Evolutionary conservation across 1,140 invertebrate genomes (phyloP).

Genomic region (Lepidostoma basale): DNA sequence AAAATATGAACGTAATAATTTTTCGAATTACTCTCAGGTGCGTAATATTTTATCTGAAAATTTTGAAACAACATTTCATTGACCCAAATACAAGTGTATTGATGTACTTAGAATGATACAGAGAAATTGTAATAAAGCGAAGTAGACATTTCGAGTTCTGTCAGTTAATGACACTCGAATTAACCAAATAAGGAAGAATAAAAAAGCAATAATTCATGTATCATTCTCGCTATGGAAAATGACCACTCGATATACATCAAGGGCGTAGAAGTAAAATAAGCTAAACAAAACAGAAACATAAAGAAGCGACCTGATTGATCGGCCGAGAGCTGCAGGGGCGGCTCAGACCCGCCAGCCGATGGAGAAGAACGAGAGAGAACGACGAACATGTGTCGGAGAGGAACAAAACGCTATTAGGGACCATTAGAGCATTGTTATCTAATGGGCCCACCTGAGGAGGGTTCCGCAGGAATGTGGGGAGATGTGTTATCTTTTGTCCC

Average conservation of each 20-base stretch:
- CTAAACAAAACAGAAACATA: neutral
- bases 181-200: neutral
- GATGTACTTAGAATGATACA: too few species aligned
- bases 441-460: conserved; percentile 2
- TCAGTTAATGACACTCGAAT: neutral
- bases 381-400: neutral
- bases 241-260: neutral
- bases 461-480: neutral
- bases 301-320: neutral
- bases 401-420: conserved; percentile 29
- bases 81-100: too few species aligned
- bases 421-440: conserved; percentile 27
- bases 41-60: too few species aligned
- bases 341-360: neutral
- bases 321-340: neutral
- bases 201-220: neutral
- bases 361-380: neutral
- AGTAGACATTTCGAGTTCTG: too few species aligned
- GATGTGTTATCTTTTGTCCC: conserved; percentile 30
- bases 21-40: too few species aligned
- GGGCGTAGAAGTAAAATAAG: neutral
- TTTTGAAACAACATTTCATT: too few species aligned
- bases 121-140: too few species aligned
- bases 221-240: neutral
- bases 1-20: too few species aligned